phyloP scores from a whole-genome alignment of 2,113 vertebrate genomes.

The Periophthalmus modestus region DNA sequence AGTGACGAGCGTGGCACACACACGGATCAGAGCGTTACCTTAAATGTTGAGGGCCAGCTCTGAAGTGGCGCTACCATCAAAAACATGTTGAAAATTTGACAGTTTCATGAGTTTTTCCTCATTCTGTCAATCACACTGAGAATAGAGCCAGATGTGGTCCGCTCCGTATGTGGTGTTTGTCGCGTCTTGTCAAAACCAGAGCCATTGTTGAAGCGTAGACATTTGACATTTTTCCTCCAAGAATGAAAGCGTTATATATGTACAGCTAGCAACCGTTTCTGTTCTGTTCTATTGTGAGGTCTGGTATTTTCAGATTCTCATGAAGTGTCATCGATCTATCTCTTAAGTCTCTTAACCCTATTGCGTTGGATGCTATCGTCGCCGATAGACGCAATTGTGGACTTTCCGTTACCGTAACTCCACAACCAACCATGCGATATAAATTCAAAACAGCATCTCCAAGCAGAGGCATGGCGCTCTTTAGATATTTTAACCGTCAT shows the following conservation, averaged over 20 bases:
- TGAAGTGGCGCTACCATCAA: neutral
- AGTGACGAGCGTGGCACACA: slow-evolving; percentile 4
- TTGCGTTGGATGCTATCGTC: too few relatives aligned
- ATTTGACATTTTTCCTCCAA: neutral
- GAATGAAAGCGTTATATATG: neutral
- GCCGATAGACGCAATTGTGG: too few relatives aligned
- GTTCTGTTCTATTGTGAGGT: neutral
- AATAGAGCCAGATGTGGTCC: slow-evolving; percentile 5
- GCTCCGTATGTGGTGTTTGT: slow-evolving; percentile 14
- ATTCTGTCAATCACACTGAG: slow-evolving; percentile 15
- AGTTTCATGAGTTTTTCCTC: slow-evolving; percentile 8
- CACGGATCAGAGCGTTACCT: neutral
- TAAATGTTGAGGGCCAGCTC: slow-evolving; percentile 14
- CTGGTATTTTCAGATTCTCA: neutral
- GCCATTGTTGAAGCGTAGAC: neutral
- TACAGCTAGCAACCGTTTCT: neutral
- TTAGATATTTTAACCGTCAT: too few relatives aligned
- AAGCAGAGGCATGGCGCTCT: too few relatives aligned
- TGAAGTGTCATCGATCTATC: too few relatives aligned
- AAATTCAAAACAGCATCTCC: too few relatives aligned
- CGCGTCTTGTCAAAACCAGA: neutral
- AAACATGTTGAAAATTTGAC: neutral
- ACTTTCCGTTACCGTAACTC: too few relatives aligned
- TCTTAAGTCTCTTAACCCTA: too few relatives aligned
- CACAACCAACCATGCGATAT: too few relatives aligned